Evolutionary conservation across 2,888 invertebrate genomes (phyloP).

Genomic region (Artemia sp.): DNA sequence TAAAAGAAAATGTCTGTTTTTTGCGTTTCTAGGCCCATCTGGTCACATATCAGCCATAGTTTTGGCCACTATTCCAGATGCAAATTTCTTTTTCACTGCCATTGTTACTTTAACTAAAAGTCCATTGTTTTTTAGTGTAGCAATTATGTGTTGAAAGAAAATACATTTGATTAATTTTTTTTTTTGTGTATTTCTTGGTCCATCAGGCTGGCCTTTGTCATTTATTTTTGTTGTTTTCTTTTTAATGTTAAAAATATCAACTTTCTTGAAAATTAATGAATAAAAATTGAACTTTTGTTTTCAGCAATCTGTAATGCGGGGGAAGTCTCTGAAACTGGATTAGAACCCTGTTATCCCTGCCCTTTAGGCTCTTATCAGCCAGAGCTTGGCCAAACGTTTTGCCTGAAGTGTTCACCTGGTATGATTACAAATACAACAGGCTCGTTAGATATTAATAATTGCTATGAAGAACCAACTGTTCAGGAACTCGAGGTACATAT

Average conservation of each 20-base stretch:
- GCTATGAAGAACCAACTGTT: constrained; percentile 22
- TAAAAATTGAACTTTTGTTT: constrained; percentile 23
- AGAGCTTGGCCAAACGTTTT: constrained; percentile 31
- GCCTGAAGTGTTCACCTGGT: constrained; percentile 32
- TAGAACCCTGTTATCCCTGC: constrained; percentile 42
- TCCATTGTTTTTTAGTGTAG: no score
- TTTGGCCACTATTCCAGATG: no score
- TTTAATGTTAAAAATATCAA: constrained; percentile 14
- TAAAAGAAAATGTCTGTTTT: no score
- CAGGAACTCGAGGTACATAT: neutral
- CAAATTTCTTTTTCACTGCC: no score
- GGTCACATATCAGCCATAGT: no score
- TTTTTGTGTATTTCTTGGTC: no score
- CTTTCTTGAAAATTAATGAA: constrained; percentile 8
- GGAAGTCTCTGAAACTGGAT: constrained; percentile 35
- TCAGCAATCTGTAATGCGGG: constrained; percentile 43
- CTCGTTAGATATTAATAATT: constrained; percentile 21
- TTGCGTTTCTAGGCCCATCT: no score
- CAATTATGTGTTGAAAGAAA: no score
- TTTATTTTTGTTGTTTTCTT: neutral
- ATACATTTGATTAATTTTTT: no score
- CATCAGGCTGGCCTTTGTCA: no score
- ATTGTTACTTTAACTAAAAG: no score
- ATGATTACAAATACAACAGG: constrained; percentile 21
- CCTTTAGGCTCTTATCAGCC: constrained; percentile 34